phyloP scores from a whole-genome alignment of 2,797 vertebrate genomes.

The Psittacula derbiana region DNA sequence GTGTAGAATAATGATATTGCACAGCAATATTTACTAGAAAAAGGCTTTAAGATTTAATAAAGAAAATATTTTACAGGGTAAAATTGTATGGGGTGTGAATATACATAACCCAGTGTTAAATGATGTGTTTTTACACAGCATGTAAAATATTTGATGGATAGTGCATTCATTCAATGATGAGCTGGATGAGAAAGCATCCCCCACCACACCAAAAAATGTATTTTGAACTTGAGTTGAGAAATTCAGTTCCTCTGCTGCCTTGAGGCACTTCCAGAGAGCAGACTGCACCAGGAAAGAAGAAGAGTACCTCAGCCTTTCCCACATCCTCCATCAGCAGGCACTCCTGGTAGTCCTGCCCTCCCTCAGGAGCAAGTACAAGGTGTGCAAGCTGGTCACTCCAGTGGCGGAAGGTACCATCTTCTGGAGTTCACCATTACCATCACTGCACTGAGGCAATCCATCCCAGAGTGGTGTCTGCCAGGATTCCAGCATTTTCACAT shows the following conservation, averaged over 20 bases:
- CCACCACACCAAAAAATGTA: not conserved
- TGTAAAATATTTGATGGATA: not conserved
- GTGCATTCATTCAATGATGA: not conserved
- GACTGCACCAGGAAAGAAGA: not conserved
- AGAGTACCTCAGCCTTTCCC: not conserved
- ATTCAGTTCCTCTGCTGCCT: not conserved
- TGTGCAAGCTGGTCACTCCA: not conserved
- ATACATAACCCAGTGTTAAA: not conserved
- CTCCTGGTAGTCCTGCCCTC: not conserved
- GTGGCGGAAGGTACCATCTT: not conserved
- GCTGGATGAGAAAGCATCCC: not conserved
- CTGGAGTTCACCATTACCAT: not conserved
- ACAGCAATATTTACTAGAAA: not conserved
- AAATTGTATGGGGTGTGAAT: not conserved
- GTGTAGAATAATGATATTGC: not conserved
- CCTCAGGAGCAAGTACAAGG: not conserved
- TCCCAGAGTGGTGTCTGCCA: too few species aligned
- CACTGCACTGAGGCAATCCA: rapidly evolving
- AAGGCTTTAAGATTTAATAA: not conserved
- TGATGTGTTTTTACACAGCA: not conserved
- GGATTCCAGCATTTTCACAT: not conserved
- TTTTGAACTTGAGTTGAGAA: not conserved
- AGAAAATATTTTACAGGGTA: not conserved
- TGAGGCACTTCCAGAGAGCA: not conserved
- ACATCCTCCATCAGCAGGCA: not conserved